Base-by-base conservation (phyloP, 2,113 vertebrate genomes). In the Barnardius zonarius region DNA sequence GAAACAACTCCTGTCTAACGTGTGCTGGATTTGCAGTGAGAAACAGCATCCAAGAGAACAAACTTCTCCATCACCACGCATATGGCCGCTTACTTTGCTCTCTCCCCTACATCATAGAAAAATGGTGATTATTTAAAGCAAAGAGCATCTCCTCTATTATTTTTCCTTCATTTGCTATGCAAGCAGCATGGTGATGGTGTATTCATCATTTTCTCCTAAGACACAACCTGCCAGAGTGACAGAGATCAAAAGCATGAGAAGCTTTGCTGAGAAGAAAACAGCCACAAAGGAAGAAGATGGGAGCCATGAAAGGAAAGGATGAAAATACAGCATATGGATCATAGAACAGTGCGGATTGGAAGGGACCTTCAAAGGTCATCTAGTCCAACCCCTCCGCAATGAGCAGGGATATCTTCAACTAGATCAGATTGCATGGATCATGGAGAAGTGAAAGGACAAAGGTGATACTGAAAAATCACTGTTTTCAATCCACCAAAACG, bases 101-200 rank as follows among this genome's bases (percentile, higher is more conserved):
- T 20, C 25, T 44, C 17, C 22, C 19, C 54, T 10, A 4, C 16
- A 23, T 11, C 25, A 15, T 0, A 35, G 43, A 46, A 79, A 83
- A 83, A 41, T 3, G 16, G 49, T 62, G 54, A 59, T 46, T 44
- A 54, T 49, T 90, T 52, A 33, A 75, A 85, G 48, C 2, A 3
- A 49, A 85, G 6, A 9, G 12, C 27, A 66, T 4, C 25, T 51
- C 44, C 66, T 44, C 28, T 37, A 6, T 31, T 24, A 23, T 8
- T 77, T 46, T 28, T 24, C 52, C 64, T 64, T 20, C 6, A 41
- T 83, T 49, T 76, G 44, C 59, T 35, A 23, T 7, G 46, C 13
- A 19, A n/a, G 62, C 15, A 6, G 51, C 67, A 51, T 0, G 0
- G 35, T 14, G 44, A 43, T 27, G 41, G 15, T 3, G 18, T 13